These are phyloP conservation scores for Cotesia vestalis DNA, from an alignment of 1,140 invertebrate species.

Conservation along the genomic window DNA sequence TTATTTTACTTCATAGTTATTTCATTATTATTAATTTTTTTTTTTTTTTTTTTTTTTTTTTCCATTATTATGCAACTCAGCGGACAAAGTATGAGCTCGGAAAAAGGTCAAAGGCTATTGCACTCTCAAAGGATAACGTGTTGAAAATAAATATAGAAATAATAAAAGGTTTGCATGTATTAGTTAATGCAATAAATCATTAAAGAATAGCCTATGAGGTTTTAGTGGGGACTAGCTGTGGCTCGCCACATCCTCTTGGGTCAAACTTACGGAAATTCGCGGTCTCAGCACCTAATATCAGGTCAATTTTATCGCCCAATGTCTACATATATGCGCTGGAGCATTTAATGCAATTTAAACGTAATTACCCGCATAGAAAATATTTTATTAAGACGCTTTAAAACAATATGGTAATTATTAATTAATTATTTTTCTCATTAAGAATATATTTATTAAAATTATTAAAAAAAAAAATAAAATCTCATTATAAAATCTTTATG, in stretches of 20 bases:
- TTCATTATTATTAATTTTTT: not conserved
- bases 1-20: not conserved
- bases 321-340: not conserved
- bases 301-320: conserved; percentile 10
- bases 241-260: conserved; percentile 31
- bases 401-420: no score
- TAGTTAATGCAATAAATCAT: conserved; percentile 3
- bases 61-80: no score
- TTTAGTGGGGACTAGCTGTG: conserved; percentile 22
- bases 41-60: no score
- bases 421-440: not conserved
- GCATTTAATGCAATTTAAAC: not conserved
- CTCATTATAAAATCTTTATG: conserved; percentile 8
- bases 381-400: no score
- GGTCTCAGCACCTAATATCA: conserved; percentile 26
- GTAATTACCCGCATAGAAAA: no score
- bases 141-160: conserved; percentile 2
- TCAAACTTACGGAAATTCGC: conserved; percentile 29
- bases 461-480: no score
- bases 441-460: not conserved
- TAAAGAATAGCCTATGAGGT: not conserved
- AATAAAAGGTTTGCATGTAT: not conserved
- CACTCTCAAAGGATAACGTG: no score
- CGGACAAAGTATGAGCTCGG: no score
- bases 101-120: no score